Evolutionary conservation across 1,140 invertebrate species (phyloP), one percentile per base, ranked within the genome.

Genomic region (Nasonia longicornis): DNA sequence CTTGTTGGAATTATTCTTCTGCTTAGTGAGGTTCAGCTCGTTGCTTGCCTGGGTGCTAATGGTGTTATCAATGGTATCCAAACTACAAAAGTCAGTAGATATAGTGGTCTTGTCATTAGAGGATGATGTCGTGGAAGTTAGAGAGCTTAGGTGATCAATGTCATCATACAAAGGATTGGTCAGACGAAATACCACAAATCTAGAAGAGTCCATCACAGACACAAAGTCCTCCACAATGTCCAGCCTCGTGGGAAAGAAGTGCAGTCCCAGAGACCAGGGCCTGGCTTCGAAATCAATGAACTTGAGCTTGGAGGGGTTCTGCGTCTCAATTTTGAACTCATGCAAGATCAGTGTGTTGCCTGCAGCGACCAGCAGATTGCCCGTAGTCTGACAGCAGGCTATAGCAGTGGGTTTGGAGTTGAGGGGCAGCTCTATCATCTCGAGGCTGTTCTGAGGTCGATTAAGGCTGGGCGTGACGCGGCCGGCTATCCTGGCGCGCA

Each of bases 351-450:
- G 89, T 6, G 86, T 90, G 48, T 89, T 91, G 3, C 92, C 91
- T 10, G 91, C 90, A 7, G 92, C 91, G 35, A 94, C 91, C 26
- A 94, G 85, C 14, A 95, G 84, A 83, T 94, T 94, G 0, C 94
- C 94, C 10, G 93, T 90, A 77, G 92, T 91, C 86, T 94, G 93
- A 82, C 94, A 95, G 81, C 93, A 93, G 12, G 92, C 91, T 38
- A 95, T 92, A 63, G 87, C 87, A n/a, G 91, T 91, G 0, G 93
- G 93, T 67, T 89, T 92, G 84, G 85, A 84, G 58, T 90, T 92
- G 0, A 94, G 85, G 2, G 94, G 94, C 29, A 95, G 87, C 84
- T 95, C 94, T 80, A 95, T 93, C 93, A 95, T 95, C 85, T 95
- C 94, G 52, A 94, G 86, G 84, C 90, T 89, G 79, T 91, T 90